Percentiles rank a stretch among this genome's conserved stretches.
Conservation (phyloP, 2,888 invertebrate genomes). For the Melieria crassipennis region DNA sequence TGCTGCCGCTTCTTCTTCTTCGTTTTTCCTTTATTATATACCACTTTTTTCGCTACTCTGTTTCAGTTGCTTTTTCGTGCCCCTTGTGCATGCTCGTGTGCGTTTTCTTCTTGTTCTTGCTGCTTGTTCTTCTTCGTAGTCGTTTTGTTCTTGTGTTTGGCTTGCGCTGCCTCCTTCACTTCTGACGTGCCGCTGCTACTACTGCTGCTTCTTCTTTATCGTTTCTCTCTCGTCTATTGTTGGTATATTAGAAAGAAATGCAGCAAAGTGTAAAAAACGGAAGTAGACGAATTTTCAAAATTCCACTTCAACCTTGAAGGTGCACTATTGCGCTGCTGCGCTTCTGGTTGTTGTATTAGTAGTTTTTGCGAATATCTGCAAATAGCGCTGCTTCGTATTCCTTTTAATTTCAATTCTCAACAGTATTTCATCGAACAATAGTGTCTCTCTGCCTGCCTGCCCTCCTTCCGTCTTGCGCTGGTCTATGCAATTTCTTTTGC, state of each 20-base stretch:
- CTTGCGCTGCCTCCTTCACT: constrained; percentile 38
- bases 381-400: too few relatives aligned
- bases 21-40: background rate
- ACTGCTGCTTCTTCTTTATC: constrained; percentile 28
- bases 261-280: constrained; percentile 42
- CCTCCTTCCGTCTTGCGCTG: too few relatives aligned
- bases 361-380: too few relatives aligned
- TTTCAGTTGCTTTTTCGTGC: constrained; percentile 1
- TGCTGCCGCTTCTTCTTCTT: constrained; percentile 2
- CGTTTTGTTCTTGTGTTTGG: constrained; percentile 30
- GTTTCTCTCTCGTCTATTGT: constrained; percentile 42
- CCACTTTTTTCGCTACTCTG: constrained; percentile 16
- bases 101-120: background rate
- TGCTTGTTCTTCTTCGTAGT: background rate
- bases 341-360: too few relatives aligned
- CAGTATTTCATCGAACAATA: too few relatives aligned
- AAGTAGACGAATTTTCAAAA: constrained; percentile 16
- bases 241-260: constrained; percentile 56
- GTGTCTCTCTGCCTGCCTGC: too few relatives aligned
- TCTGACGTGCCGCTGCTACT: constrained; percentile 35
- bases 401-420: too few relatives aligned
- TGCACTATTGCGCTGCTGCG: background rate
- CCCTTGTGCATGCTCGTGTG: background rate
- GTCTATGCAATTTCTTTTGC: too few relatives aligned
- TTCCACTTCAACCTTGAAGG: constrained; percentile 12